Conservation (phyloP, 53 echinoderm and acorn worm species). For the Apostichopus leukothele region DNA sequence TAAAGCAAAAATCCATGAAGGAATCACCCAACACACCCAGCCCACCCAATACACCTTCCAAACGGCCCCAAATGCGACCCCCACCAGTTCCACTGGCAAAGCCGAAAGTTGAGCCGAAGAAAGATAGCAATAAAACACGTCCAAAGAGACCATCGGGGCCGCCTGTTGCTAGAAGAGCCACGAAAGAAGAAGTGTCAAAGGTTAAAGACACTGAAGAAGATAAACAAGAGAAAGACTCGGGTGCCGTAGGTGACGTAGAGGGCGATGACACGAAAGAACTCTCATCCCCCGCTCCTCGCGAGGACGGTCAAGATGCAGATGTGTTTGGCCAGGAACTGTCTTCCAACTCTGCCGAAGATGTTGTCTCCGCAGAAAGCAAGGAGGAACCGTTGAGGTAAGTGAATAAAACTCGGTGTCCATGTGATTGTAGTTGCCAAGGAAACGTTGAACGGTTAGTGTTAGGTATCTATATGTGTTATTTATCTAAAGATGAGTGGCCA, state of each 20-base stretch:
- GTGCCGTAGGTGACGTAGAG: neutral
- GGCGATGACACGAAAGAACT: neutral
- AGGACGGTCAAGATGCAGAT: conserved; percentile 6
- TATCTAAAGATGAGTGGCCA: too few species aligned
- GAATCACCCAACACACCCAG: neutral
- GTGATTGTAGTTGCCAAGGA: neutral
- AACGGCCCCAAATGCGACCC: neutral
- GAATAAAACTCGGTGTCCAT: neutral
- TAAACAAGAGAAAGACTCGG: neutral
- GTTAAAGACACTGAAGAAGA: neutral
- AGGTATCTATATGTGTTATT: too few species aligned
- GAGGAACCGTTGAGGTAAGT: conserved; percentile 1
- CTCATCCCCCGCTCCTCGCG: neutral
- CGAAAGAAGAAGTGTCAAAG: neutral
- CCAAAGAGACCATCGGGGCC: conserved; percentile 9
- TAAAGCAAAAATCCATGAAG: neutral
- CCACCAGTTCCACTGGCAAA: conserved; percentile 15
- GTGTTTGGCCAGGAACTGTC: neutral
- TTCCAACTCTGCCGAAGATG: neutral
- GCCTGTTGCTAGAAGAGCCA: neutral
- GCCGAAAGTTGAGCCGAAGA: too few species aligned
- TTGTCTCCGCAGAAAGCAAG: neutral
- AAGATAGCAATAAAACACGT: conserved; percentile 2
- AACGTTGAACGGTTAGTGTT: too few species aligned
- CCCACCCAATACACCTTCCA: neutral